phyloP scores from a whole-genome alignment of 2,113 vertebrate genomes.

The Hystrix brachyura region DNA sequence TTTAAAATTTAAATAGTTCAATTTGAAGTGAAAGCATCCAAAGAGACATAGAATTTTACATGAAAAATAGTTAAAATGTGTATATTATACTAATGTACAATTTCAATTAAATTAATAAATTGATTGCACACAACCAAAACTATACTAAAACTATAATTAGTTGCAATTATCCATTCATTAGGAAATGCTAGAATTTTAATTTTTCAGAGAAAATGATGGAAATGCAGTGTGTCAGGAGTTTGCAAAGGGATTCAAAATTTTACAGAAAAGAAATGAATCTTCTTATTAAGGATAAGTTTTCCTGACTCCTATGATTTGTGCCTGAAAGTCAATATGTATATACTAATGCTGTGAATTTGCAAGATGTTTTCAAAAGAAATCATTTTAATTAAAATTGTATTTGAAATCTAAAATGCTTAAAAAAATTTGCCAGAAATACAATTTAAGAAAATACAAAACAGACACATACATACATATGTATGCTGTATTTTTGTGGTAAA shows the following conservation, averaged over 20 bases:
- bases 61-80: background rate
- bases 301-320: constrained; percentile 26
- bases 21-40: background rate
- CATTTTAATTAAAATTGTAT: background rate
- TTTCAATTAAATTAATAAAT: constrained; percentile 31
- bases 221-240: background rate
- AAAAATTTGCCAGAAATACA: background rate
- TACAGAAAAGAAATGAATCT: constrained; percentile 26
- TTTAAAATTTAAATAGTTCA: background rate
- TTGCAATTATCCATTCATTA: background rate
- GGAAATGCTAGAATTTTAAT: background rate
- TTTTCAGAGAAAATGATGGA: background rate
- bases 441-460: constrained; percentile 24
- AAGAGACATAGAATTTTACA: background rate
- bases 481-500: background rate
- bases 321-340: constrained; percentile 27
- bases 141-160: background rate
- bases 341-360: background rate
- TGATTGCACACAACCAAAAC: background rate
- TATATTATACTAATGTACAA: constrained; percentile 19
- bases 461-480: background rate
- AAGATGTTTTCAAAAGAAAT: background rate
- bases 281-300: background rate
- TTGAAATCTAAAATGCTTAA: background rate
- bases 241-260: background rate